Conservation (phyloP, 2,113 vertebrate species). For the Microcebus tavaratra region DNA sequence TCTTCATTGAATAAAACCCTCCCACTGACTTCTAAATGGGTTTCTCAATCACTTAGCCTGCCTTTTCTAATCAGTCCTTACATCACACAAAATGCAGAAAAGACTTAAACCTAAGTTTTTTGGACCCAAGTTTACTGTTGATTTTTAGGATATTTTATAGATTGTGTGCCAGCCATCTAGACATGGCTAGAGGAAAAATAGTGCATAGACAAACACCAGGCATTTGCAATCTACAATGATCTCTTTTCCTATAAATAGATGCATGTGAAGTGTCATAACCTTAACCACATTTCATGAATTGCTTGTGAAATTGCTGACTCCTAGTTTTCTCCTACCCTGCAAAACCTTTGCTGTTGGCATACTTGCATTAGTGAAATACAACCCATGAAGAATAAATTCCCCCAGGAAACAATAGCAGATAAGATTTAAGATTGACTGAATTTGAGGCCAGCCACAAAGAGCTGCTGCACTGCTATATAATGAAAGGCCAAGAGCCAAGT, state of each 20-base stretch:
- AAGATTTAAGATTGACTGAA: not conserved
- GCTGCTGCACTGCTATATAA: not conserved
- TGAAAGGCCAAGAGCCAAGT: constrained; percentile 3
- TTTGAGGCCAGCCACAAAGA: not conserved
- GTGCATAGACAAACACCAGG: not conserved
- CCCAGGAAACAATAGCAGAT: constrained; percentile 25
- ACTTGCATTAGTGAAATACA: constrained; percentile 38
- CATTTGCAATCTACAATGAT: not conserved
- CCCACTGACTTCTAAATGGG: not conserved
- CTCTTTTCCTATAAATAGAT: not conserved
- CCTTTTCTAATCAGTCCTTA: not conserved
- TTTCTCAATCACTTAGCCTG: not conserved
- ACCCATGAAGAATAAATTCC: not conserved
- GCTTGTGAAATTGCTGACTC: not conserved
- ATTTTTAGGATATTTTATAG: not conserved
- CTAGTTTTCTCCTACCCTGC: not conserved
- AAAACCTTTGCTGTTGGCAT: constrained; percentile 5
- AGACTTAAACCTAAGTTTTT: not conserved
- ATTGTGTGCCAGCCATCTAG: not conserved
- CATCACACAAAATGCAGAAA: not conserved
- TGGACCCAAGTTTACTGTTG: not conserved
- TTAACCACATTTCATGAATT: not conserved
- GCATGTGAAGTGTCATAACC: not conserved
- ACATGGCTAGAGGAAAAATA: not conserved
- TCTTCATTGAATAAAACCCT: constrained; percentile 9